Evolutionary conservation across 2,888 invertebrate genomes (phyloP).

Genomic region (Agonopterix arenella): DNA sequence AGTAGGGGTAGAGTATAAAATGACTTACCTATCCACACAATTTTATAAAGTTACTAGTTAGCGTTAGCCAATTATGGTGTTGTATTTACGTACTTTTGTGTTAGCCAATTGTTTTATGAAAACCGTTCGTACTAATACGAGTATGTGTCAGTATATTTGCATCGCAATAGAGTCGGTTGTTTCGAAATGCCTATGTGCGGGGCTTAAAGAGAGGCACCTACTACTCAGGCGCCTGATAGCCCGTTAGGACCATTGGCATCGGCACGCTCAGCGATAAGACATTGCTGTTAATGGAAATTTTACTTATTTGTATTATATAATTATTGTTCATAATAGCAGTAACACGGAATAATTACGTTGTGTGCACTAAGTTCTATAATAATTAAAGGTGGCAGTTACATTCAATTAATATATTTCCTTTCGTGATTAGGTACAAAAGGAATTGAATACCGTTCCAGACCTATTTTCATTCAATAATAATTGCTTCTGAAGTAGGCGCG

Average conservation of each 20-base stretch:
- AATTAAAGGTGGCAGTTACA: neutral
- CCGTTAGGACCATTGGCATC: constrained; percentile 6
- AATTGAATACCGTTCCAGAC: neutral
- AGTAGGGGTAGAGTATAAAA: too few species aligned
- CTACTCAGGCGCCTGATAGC: neutral
- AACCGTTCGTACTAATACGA: constrained; percentile 3
- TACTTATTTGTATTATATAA: constrained; percentile 7
- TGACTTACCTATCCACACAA: neutral
- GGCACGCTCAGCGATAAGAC: constrained; percentile 1
- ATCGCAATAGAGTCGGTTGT: constrained; percentile 7
- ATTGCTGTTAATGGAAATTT: constrained; percentile 6
- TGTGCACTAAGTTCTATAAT: constrained; percentile 1
- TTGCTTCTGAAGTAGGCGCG: constrained; percentile 33
- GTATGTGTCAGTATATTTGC: constrained; percentile 6
- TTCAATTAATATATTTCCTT: neutral
- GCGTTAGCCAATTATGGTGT: neutral
- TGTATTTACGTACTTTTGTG: constrained; percentile 1
- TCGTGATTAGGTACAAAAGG: neutral
- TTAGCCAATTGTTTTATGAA: constrained; percentile 3
- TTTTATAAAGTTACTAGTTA: neutral
- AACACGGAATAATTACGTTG: constrained; percentile 5
- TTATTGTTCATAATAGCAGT: constrained; percentile 11
- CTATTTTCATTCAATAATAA: constrained; percentile 1
- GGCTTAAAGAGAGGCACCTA: neutral
- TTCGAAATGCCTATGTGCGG: constrained; percentile 3